phyloP scores from a whole-genome alignment of 2,888 invertebrate species.

The Noctua janthe region DNA sequence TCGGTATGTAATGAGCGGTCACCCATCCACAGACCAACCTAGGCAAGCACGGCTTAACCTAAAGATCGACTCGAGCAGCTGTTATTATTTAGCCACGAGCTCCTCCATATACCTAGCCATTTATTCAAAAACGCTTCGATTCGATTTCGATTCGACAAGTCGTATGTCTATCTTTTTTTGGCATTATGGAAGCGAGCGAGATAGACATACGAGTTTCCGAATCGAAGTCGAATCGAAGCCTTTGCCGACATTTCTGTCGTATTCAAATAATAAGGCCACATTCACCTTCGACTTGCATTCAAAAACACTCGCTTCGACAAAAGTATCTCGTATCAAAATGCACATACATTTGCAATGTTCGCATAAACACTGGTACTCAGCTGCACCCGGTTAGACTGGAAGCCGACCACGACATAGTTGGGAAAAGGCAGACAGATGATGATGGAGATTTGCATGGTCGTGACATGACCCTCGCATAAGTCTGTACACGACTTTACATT shows the following conservation, averaged over 20 bases:
- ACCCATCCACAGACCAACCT: no score
- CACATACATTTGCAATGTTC: conserved; percentile 21
- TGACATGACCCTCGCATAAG: background rate
- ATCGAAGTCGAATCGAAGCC: no score
- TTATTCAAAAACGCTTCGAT: no score
- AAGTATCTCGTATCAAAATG: conserved; percentile 1
- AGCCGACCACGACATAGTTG: background rate
- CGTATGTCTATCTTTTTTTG: no score
- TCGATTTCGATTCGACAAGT: no score
- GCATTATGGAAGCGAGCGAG: no score
- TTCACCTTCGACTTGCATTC: conserved; percentile 12
- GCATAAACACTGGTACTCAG: background rate
- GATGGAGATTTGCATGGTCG: background rate
- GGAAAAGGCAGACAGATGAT: background rate
- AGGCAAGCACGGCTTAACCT: no score
- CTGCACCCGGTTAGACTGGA: background rate
- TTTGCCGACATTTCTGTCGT: background rate
- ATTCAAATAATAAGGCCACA: background rate
- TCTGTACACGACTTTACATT: background rate
- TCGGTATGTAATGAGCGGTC: no score
- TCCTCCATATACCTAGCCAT: no score
- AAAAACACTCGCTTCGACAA: conserved; percentile 15
- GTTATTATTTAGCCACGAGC: no score
- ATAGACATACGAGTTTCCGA: no score
- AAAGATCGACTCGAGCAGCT: no score